phyloP scores from a whole-genome alignment of 2,113 vertebrate genomes.

The Grallaria varia region DNA sequence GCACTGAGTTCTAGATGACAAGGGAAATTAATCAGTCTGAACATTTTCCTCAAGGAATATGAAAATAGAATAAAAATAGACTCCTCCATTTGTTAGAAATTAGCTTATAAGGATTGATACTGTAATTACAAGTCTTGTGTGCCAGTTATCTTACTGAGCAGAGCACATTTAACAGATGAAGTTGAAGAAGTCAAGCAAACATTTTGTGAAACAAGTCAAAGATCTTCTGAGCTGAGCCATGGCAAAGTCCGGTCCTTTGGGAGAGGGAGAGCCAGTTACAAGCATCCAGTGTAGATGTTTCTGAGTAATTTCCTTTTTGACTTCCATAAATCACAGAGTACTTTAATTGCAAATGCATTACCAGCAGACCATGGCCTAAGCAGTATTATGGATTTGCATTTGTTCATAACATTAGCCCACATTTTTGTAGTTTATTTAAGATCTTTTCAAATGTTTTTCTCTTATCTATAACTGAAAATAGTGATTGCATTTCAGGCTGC shows the following conservation, averaged over 20 bases:
- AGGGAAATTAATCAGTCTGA: constrained; percentile 10
- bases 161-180: not conserved
- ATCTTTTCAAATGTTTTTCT: not conserved
- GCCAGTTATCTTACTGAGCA: not conserved
- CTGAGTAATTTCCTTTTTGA: constrained; percentile 32
- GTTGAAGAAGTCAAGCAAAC: constrained; percentile 9
- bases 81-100: not conserved
- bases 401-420: not conserved
- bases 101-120: not conserved
- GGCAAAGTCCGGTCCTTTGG: not conserved
- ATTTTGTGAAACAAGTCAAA: constrained; percentile 32
- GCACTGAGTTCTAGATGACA: not conserved
- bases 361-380: constrained; percentile 14
- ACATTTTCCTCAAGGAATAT: not conserved
- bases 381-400: constrained; percentile 16
- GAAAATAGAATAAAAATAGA: constrained; percentile 27
- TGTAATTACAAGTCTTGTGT: not conserved
- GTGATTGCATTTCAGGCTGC: not conserved
- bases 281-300: not conserved
- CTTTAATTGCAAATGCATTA: constrained; percentile 39
- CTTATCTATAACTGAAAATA: constrained; percentile 3
- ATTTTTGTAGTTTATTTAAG: not conserved
- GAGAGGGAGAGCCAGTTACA: not conserved
- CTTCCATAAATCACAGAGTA: constrained; percentile 43
- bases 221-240: not conserved